Conservation (phyloP, 2,888 invertebrate species). For the Malacosoma neustria region DNA sequence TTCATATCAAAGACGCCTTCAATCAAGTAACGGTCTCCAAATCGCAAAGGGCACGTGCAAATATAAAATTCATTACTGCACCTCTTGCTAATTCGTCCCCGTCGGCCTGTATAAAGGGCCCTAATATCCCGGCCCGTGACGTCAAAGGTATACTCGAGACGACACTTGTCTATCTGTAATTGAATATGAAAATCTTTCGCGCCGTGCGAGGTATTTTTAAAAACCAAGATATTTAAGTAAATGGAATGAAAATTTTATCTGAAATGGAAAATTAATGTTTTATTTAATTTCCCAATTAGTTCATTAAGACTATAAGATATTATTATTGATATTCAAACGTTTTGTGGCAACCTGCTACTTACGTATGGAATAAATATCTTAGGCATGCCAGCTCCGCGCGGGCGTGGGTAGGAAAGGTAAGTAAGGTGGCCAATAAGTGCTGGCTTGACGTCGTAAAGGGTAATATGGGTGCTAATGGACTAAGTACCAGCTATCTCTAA, state of each 20-base stretch:
- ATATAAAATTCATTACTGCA: constrained; percentile 48
- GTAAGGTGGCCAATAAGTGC: too few relatives aligned
- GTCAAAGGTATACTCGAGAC: constrained; percentile 66
- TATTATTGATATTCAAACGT: too few relatives aligned
- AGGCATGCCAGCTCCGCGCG: too few relatives aligned
- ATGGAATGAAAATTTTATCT: constrained; percentile 15
- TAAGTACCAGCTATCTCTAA: too few relatives aligned
- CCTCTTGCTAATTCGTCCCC: constrained; percentile 42
- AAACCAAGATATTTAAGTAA: constrained; percentile 11
- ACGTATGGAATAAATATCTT: too few relatives aligned
- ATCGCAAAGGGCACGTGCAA: constrained; percentile 30
- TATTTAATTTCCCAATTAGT: too few relatives aligned
- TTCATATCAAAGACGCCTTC: constrained; percentile 18
- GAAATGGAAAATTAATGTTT: constrained; percentile 11
- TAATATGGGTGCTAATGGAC: too few relatives aligned
- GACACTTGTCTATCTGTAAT: constrained; percentile 71
- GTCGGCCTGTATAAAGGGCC: constrained; percentile 30
- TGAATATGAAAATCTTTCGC: constrained; percentile 71
- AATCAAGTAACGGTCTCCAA: constrained; percentile 23
- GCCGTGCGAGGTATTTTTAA: constrained; percentile 33
- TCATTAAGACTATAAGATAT: too few relatives aligned
- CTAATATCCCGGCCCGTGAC: constrained; percentile 60
- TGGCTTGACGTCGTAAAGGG: too few relatives aligned
- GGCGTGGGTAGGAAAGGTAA: too few relatives aligned
- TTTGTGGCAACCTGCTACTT: too few relatives aligned